Base-by-base conservation (phyloP, 2,888 invertebrate genomes). In the Dastarcus helophoroides region DNA sequence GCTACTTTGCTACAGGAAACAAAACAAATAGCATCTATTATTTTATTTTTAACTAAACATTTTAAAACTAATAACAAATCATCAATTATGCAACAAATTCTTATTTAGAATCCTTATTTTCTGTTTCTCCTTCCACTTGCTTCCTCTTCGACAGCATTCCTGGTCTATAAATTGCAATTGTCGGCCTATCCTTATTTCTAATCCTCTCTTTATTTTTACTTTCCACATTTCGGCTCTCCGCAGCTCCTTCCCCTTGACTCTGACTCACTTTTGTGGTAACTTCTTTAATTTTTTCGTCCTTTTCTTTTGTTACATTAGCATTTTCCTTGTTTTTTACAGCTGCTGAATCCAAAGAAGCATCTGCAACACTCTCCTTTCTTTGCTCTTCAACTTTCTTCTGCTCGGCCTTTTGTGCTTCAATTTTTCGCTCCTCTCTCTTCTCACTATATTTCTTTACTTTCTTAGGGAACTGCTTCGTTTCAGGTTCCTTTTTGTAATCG, bases 111-210 rank as follows among this genome's bases (percentile, higher is more conserved):
- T n/a, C n/a, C n/a, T n/a, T n/a, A n/a, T n/a, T n/a, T n/a, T 33
- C 33, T 7, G 13, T 14, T 8, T 33, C 33, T 13, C 26, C 35
- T 7, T 35, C 52, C 27, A 68, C 67, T 44, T 78, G 76, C 54
- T 76, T 79, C 47, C 79, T 75, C 53, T 80, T 77, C 48, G 73
- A 75, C n/a, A 81, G 73, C 81, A 82, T 88, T 12, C 86, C 86
- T 0, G 91, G 91, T 44, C 89, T 78, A 60, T 91, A 91, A 43
- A 91, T 83, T 37, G 83, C 83, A 54, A 89, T 76, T 23, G 88
- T 81, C 13, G 91, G 91, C 22, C 90, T 79, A 63, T 90, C 89
- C 58, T 72, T 73, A 48, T 73, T 73, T 43, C 69, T 58, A 43
- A 73, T 73, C 39, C 72, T 59, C 37, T 68, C 35, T 23, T 23